Evolutionary conservation across 2,797 vertebrate species (phyloP), one percentile per base, ranked within the genome.

Genomic region (Crocodylus rhombifer): DNA sequence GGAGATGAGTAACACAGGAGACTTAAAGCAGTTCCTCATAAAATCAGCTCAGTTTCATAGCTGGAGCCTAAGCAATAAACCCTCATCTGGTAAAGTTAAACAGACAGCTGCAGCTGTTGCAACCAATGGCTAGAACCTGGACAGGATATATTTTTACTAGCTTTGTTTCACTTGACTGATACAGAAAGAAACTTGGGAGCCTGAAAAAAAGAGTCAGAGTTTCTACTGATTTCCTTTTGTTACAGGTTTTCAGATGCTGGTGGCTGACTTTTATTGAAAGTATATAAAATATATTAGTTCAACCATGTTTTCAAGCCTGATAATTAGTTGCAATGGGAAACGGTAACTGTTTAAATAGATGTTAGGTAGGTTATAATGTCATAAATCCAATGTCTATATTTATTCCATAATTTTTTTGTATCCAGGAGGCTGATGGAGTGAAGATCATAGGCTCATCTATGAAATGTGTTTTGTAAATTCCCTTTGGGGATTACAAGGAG

Each of bases 121-220:
- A 65, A 77, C 56, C 92, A 80, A 76, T 33, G 77, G 26, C 60
- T 90, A 73, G 21, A 73, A 51, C 7, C 69, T 10, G 21, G 60
- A 7, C 28, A 93, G 80, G 64, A 91, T 64, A 21, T 92, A 28
- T 93, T 94, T 95, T 93, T 91, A 76, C 95, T 93, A 94, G 86
- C 89, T 95, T 93, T 91, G 76, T 82, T 88, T 92, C 90, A 36
- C 83, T 93, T 61, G 15, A 14, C 63, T 76, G 88, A 91, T 85
- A 57, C 55, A 91, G 89, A 91, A 87, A 90, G 91, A 85, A 93
- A 91, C 75, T 89, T 73, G 26, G 80, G 76, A 80, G 80, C 85
- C 94, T 14, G 14, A 60, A 62, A 88, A 80, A 36, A 36, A 95
- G 74, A 73, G 91, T 51, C 67, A 88, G 88, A 69, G 86, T 92